Evolutionary conservation across 2,113 vertebrate genomes (phyloP), one percentile per base, ranked within the genome.

Genomic region (Gymnorhina tibicen): DNA sequence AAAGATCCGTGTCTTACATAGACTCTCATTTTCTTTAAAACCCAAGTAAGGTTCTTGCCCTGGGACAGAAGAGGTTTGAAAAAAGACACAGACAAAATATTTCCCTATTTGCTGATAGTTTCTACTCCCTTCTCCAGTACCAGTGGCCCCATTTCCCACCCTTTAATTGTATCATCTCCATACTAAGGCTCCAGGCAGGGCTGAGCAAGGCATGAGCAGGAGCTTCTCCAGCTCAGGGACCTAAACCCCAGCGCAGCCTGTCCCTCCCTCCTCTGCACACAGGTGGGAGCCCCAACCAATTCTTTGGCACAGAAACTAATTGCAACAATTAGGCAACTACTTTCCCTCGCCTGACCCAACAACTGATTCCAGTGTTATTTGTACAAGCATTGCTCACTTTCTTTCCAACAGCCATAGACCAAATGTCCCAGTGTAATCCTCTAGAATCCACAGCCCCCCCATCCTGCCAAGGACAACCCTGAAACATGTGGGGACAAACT

Each of bases 201-300:
- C 37, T 9, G 12, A 85, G 63, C 56, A 77, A 37, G 11, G 4
- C 44, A 41, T 0, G 5, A 68, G 39, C 47, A 68, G 42, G 26
- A 89, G 42, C 42, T 59, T 33, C 70, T 49, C 44, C 23, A 44
- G 11, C 28, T 19, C 0, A 1, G 7, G 13, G 19, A 13, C 20
- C 49, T 17, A 47, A 68, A 35, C 39, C 10, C 18, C 14, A 2
- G 13, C 1, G 1, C 0, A 76, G 42, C 3, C 1, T 27, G 11
- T 23, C 63, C 24, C 20, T 3, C n/a, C 32, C 42, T 24, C 30
- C 35, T 37, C 70, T 35, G 60, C 1, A 1, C 1, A n/a, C 13
- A 49, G 27, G 6, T 16, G 32, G 20, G 46, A 83, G 62, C 41
- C 32, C 41, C n/a, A 56, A 0, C 35, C 49, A 44, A 53, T 33